Evolutionary conservation across 2,888 invertebrate species (phyloP).

Genomic region (Phalera bucephala): DNA sequence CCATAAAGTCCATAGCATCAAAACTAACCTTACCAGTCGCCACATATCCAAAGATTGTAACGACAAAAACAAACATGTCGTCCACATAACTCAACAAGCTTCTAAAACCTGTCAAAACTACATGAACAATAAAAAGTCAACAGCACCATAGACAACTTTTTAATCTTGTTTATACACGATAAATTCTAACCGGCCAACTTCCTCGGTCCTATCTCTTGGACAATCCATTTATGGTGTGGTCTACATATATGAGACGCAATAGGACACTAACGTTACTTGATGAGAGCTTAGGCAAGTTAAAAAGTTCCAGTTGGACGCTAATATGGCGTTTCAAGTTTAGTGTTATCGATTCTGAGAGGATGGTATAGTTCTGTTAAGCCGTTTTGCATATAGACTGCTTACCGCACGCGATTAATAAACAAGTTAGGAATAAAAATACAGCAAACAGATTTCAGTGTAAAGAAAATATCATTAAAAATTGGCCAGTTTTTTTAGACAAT

Average conservation of each 20-base stretch:
- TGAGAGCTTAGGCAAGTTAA: constrained; percentile 34
- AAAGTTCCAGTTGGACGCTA: constrained; percentile 23
- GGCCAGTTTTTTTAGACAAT: no score
- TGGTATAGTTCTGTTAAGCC: no score
- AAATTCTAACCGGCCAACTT: constrained; percentile 10
- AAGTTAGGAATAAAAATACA: no score
- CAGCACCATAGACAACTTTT: constrained; percentile 14
- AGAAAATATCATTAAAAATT: no score
- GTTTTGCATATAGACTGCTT: no score
- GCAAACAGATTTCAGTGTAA: no score
- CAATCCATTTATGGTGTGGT: constrained; percentile 31
- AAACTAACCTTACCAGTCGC: no score
- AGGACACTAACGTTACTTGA: constrained; percentile 53
- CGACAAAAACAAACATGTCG: neutral
- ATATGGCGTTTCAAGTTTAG: constrained; percentile 21
- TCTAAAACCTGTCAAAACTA: constrained; percentile 1
- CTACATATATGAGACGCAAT: constrained; percentile 39
- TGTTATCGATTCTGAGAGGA: constrained; percentile 16
- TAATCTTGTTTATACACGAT: constrained; percentile 11
- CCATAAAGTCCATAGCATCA: no score
- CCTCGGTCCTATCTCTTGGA: constrained; percentile 14
- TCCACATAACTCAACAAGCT: neutral
- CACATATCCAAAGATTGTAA: neutral
- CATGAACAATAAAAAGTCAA: constrained; percentile 11
- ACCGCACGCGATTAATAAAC: no score